Evolutionary conservation across 2,797 vertebrate genomes (phyloP).

Genomic region (Poecilia wingei): DNA sequence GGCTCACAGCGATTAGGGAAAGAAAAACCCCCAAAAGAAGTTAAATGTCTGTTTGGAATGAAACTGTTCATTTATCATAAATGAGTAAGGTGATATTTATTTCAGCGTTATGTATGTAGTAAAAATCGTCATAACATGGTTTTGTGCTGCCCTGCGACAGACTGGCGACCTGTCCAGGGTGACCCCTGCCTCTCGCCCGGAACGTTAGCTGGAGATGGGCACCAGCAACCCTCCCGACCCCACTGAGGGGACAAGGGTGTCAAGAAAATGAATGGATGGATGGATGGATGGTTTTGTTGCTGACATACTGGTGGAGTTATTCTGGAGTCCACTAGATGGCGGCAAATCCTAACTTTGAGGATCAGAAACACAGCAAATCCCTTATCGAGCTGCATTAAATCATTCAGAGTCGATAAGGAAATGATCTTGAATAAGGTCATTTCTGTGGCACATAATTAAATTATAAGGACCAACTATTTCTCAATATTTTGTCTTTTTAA

Average conservation of each 20-base stretch:
- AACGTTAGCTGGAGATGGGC: too few relatives aligned
- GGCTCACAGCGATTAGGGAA: neutral
- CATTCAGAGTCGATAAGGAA: neutral
- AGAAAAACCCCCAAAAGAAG: too few relatives aligned
- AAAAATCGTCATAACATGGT: neutral
- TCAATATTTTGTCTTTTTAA: neutral
- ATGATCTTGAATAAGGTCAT: neutral
- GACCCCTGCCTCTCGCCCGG: too few relatives aligned
- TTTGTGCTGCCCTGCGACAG: neutral
- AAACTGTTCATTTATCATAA: neutral
- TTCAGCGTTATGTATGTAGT: neutral
- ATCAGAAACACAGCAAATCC: neutral
- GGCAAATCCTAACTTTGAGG: slow-evolving; percentile 17
- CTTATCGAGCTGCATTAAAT: neutral
- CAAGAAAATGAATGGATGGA: too few relatives aligned
- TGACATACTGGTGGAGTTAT: neutral
- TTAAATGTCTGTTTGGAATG: neutral
- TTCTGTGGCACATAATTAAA: neutral
- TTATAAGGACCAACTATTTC: neutral
- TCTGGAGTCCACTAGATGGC: slow-evolving; percentile 51
- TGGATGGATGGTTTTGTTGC: too few relatives aligned
- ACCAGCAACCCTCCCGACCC: too few relatives aligned
- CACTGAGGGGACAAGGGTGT: too few relatives aligned
- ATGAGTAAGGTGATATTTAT: neutral
- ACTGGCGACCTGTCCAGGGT: too few relatives aligned